phyloP scores from a whole-genome alignment of 2,113 vertebrate genomes.

The Pseudorasbora parva region DNA sequence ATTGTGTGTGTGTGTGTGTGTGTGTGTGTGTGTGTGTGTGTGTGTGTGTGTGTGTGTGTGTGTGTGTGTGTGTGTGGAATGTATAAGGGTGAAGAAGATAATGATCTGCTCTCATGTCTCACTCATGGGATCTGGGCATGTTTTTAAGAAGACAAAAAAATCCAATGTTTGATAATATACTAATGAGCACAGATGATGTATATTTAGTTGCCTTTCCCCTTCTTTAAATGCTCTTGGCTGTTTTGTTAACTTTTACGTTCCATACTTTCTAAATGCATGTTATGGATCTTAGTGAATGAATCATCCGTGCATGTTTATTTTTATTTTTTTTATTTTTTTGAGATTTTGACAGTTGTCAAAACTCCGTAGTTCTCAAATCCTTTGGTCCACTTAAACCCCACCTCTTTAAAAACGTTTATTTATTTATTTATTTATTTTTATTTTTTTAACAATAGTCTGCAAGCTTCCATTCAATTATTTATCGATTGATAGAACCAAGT shows the following conservation, averaged over 20 bases:
- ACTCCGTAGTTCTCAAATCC: background rate
- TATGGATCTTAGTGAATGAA: background rate
- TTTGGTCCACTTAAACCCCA: background rate
- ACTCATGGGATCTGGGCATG: background rate
- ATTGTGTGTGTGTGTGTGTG: background rate
- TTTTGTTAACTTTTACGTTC: background rate
- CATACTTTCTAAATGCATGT: background rate
- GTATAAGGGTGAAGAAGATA: slow-evolving; percentile 10
- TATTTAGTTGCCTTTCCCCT: background rate
- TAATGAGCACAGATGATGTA: background rate
- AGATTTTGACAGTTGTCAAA: no score
- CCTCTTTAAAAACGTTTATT: no score
- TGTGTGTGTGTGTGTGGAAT: slow-evolving; percentile 5
- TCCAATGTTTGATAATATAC: background rate
- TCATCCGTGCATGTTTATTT: background rate
- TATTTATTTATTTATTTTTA: no score
- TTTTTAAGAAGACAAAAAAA: background rate
- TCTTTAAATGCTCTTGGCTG: background rate
- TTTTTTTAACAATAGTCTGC: background rate
- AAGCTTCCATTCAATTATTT: background rate
- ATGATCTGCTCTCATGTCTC: slow-evolving; percentile 9
- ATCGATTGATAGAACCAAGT: background rate
- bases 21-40: slow-evolving; percentile 3
- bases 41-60: no score
- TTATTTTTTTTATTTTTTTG: no score